Evolutionary conservation across 2,888 invertebrate genomes (phyloP).

Genomic region (Chromoteleia sp.): DNA sequence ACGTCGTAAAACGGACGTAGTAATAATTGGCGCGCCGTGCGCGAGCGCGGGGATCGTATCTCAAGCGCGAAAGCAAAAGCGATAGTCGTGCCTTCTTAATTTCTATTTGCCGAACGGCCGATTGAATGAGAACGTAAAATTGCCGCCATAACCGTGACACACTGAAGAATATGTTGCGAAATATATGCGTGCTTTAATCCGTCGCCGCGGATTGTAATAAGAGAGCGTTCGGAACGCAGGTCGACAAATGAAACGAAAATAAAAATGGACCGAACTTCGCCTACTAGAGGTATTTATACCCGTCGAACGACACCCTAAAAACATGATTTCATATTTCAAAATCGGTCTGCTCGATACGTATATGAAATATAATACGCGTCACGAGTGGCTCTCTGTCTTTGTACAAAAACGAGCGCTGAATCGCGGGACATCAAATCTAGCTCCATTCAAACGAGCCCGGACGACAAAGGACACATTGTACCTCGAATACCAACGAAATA

Average conservation of each 20-base stretch:
- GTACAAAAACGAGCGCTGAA: slow-evolving; percentile 18
- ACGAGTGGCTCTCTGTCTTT: neutral
- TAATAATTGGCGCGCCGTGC: slow-evolving; percentile 10
- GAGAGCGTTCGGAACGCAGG: too few relatives aligned
- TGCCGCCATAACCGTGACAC: slow-evolving; percentile 12
- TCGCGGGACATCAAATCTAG: slow-evolving; percentile 30
- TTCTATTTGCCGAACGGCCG: slow-evolving; percentile 11
- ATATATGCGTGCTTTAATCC: neutral
- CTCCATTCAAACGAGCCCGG: slow-evolving; percentile 23
- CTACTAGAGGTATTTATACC: neutral
- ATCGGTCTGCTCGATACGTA: neutral
- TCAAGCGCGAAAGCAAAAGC: slow-evolving; percentile 13
- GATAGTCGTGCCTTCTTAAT: slow-evolving; percentile 7
- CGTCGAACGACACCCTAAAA: neutral
- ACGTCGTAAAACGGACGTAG: slow-evolving; percentile 24
- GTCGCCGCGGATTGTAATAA: too few relatives aligned
- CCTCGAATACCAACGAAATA: slow-evolving; percentile 20
- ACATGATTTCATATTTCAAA: slow-evolving; percentile 8
- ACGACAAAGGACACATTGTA: slow-evolving; percentile 40
- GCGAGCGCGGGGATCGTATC: slow-evolving; percentile 19
- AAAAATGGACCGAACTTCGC: neutral
- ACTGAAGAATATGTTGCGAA: slow-evolving; percentile 7
- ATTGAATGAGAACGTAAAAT: slow-evolving; percentile 12
- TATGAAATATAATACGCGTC: slow-evolving; percentile 30
- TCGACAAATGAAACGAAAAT: too few relatives aligned